phyloP scores from a whole-genome alignment of 2,797 vertebrate genomes.

The Sebastes melanostomus region DNA sequence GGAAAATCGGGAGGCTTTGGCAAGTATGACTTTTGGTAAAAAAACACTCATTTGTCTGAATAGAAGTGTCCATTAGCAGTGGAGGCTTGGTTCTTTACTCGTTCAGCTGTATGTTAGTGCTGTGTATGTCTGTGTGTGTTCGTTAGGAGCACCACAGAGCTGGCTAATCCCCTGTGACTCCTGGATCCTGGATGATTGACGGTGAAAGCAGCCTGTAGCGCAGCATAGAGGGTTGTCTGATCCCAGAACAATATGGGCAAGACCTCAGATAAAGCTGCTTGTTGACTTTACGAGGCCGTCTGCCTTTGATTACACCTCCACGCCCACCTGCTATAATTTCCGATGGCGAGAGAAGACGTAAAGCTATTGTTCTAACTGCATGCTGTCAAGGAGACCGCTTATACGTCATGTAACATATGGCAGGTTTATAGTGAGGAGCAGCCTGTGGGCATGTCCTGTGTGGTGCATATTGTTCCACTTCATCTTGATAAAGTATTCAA shows the following conservation, averaged over 20 bases:
- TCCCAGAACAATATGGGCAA: conserved; percentile 51
- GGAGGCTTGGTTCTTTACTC: not conserved
- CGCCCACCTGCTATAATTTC: conserved; percentile 38
- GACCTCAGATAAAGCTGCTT: conserved; percentile 40
- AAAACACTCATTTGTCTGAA: not conserved
- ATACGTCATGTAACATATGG: conserved; percentile 39
- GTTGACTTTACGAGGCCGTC: conserved; percentile 54
- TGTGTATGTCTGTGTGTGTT: not conserved
- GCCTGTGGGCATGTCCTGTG: not conserved
- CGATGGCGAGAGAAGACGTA: conserved; percentile 24
- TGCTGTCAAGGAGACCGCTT: conserved; percentile 4
- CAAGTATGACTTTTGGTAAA: not conserved
- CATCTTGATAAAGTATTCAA: not conserved
- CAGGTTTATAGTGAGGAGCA: not conserved
- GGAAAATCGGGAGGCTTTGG: no score
- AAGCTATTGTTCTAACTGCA: conserved; percentile 35
- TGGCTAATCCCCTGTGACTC: conserved; percentile 13
- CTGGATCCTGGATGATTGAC: conserved; percentile 34
- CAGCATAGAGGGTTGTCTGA: conserved; percentile 3
- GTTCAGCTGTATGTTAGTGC: not conserved
- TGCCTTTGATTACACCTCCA: conserved; percentile 52
- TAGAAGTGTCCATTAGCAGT: not conserved
- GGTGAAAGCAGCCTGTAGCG: not conserved
- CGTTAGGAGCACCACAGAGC: not conserved
- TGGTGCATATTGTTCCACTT: not conserved